Percentiles rank a stretch among this genome's conserved stretches.
phyloP scores from a whole-genome alignment of 2,888 invertebrate species.

The Quadroppia sp. region DNA sequence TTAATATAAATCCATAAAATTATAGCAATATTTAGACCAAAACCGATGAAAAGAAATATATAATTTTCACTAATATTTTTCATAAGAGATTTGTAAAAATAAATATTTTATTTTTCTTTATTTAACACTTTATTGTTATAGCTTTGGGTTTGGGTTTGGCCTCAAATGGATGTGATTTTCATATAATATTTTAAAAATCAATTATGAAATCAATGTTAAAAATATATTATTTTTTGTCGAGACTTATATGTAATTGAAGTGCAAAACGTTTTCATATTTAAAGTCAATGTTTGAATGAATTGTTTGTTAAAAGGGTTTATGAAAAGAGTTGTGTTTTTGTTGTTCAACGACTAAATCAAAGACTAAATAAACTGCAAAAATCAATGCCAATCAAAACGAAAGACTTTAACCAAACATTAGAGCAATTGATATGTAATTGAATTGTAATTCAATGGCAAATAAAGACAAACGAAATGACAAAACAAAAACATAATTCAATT shows the following conservation, averaged over 20 bases:
- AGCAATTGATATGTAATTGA: background rate
- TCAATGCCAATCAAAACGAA: background rate
- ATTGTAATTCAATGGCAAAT: background rate
- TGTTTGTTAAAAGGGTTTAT: conserved; percentile 1
- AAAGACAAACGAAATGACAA: background rate
- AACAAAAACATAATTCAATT: background rate
- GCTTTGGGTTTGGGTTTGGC: no score
- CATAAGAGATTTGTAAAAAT: no score
- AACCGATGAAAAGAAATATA: conserved; percentile 2
- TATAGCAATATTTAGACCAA: conserved; percentile 30
- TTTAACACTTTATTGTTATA: no score
- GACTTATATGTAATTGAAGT: no score
- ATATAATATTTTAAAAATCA: no score
- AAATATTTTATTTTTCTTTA: background rate
- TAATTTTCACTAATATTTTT: background rate
- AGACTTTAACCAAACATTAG: background rate
- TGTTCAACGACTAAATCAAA: conserved; percentile 12
- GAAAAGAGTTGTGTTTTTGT: background rate
- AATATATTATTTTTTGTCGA: no score
- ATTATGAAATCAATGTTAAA: no score
- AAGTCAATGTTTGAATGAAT: background rate
- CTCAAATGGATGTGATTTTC: no score
- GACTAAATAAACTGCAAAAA: no score
- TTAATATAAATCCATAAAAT: background rate
- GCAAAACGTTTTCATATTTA: background rate